Evolutionary conservation across 2,888 invertebrate species (phyloP).

Genomic region (Esperia sulphurella): DNA sequence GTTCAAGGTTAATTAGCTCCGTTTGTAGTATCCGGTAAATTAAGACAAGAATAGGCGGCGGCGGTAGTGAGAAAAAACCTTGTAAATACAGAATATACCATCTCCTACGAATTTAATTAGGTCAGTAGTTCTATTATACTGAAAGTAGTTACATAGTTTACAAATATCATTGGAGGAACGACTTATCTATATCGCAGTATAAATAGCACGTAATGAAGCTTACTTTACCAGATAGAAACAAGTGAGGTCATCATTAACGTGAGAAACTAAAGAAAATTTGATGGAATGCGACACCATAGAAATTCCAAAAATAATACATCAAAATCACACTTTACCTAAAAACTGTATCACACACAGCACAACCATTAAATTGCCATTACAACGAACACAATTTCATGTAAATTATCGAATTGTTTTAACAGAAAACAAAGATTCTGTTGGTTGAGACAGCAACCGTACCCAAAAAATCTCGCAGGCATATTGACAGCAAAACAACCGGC

Average conservation of each 20-base stretch:
- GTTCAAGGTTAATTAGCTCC: neutral
- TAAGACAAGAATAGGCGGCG: constrained; percentile 12
- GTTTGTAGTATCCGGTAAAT: neutral
- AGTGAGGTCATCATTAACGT: constrained; percentile 46
- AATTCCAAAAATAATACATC: neutral
- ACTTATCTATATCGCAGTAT: neutral
- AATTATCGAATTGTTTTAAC: constrained; percentile 14
- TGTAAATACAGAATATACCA: neutral
- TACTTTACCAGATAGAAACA: constrained; percentile 23
- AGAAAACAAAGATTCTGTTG: constrained; percentile 19
- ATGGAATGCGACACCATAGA: constrained; percentile 10
- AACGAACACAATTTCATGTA: constrained; percentile 4
- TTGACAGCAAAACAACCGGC: constrained; percentile 37
- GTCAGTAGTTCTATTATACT: neutral
- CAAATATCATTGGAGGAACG: neutral
- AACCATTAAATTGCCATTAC: constrained; percentile 16
- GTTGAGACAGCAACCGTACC: constrained; percentile 37
- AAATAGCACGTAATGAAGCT: constrained; percentile 10
- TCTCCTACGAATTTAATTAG: neutral
- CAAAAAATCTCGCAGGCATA: constrained; percentile 41
- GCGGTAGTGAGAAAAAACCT: constrained; percentile 11
- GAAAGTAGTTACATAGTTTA: neutral
- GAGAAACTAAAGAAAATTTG: constrained; percentile 17
- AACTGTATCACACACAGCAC: constrained; percentile 34
- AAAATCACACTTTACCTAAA: constrained; percentile 1